phyloP scores from a whole-genome alignment of 1,140 invertebrate species.

The Chionoecetes opilio region DNA sequence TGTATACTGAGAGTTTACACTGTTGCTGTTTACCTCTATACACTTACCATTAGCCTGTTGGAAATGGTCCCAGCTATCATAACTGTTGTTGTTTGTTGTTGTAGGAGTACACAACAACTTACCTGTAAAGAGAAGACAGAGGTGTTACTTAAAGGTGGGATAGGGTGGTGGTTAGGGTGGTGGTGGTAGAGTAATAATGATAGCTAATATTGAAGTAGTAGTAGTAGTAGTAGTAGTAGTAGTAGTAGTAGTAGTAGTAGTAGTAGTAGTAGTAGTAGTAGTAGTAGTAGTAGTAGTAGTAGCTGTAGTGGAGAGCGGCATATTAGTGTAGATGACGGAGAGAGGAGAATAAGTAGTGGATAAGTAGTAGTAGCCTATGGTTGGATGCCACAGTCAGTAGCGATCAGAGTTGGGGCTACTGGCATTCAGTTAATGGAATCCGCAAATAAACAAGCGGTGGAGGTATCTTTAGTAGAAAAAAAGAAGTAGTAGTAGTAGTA shows the following conservation, averaged over 20 bases:
- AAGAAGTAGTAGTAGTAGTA: too few species aligned
- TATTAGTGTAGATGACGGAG: too few species aligned
- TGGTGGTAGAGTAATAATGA: background rate
- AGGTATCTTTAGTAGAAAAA: too few species aligned
- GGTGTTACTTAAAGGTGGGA: background rate
- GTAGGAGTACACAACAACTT: slow-evolving; percentile 17
- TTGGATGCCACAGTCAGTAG: too few species aligned
- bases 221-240: background rate
- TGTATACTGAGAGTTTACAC: too few species aligned
- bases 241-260: slow-evolving; percentile 29
- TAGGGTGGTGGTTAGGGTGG: background rate
- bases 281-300: slow-evolving; percentile 28
- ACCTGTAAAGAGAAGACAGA: background rate
- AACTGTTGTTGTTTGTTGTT: background rate
- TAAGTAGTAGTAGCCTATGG: too few species aligned
- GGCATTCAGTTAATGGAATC: too few species aligned
- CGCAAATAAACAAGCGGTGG: too few species aligned
- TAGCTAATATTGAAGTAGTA: background rate
- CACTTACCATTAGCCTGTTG: background rate
- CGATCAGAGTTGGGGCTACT: too few species aligned
- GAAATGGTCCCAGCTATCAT: background rate
- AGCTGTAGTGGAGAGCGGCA: too few species aligned
- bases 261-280: slow-evolving; percentile 21
- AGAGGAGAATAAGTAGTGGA: too few species aligned
- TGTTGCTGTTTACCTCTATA: too few species aligned